phyloP scores from a whole-genome alignment of 1,140 invertebrate species.

The Myzus persicae region DNA sequence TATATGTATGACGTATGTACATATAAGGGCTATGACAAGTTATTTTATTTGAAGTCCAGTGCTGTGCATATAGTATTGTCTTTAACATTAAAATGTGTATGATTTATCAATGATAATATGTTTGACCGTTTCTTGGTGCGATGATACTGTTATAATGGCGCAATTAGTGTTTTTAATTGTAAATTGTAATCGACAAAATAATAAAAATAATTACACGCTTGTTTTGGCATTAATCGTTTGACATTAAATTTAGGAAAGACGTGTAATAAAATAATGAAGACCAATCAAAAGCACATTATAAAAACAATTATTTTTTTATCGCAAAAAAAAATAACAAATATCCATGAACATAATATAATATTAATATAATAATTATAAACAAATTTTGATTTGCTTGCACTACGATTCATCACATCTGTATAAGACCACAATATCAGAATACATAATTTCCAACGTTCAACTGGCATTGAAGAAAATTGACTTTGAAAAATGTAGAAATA shows the following conservation, averaged over 20 bases:
- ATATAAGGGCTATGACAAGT: not conserved
- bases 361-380: not conserved
- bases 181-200: not conserved
- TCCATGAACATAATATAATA: not conserved
- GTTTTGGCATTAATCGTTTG: not conserved
- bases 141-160: not conserved
- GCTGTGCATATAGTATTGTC: not conserved
- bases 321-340: not conserved
- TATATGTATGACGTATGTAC: not conserved
- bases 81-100: not conserved
- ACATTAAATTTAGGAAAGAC: not conserved
- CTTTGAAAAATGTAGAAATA: no score
- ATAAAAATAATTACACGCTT: conserved; percentile 14
- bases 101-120: not conserved
- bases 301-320: not conserved
- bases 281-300: not conserved
- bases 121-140: not conserved
- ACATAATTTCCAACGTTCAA: not conserved
- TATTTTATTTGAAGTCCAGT: not conserved
- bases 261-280: not conserved
- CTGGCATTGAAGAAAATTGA: not conserved
- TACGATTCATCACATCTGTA: not conserved
- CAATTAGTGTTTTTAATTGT: not conserved
- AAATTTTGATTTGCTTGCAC: not conserved
- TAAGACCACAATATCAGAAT: not conserved